Percentiles rank a stretch among this genome's conserved stretches.
These are phyloP conservation scores for Silurus aristotelis DNA, from an alignment of 2,797 vertebrate species.

Conservation along the genomic window DNA sequence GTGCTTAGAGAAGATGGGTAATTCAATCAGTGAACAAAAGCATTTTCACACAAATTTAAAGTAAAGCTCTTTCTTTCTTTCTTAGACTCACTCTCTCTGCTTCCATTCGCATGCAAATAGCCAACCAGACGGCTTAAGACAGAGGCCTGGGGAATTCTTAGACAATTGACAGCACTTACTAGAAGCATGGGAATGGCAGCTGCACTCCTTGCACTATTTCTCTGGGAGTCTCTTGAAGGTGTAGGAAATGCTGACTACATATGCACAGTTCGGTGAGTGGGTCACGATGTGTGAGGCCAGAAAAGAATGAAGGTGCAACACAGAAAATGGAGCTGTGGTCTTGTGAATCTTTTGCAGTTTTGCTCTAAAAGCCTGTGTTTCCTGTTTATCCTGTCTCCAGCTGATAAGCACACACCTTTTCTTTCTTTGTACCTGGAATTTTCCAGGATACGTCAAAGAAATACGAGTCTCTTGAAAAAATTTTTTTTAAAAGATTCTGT, in stretches of 20 bases:
- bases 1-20: conserved; percentile 42
- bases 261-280: neutral
- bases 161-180: conserved; percentile 47
- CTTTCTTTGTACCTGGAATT: neutral
- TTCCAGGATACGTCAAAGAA: neutral
- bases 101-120: conserved; percentile 74
- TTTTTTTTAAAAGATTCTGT: neutral
- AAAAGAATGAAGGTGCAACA: conserved; percentile 1
- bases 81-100: conserved; percentile 28
- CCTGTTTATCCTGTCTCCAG: neutral
- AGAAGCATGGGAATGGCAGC: conserved; percentile 59
- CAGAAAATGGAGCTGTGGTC: neutral
- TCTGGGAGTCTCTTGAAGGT: conserved; percentile 16
- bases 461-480: neutral
- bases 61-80: conserved; percentile 50
- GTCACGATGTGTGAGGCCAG: neutral
- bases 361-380: conserved; percentile 8
- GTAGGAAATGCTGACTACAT: neutral
- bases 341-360: neutral
- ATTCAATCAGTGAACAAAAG: conserved; percentile 73
- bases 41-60: conserved; percentile 69
- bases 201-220: neutral
- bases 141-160: conserved; percentile 50
- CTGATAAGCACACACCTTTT: neutral
- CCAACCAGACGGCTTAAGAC: conserved; percentile 56